These are phyloP conservation scores for Colistium nudipinnis DNA, from an alignment of 2,113 vertebrate species.

Conservation along the genomic window DNA sequence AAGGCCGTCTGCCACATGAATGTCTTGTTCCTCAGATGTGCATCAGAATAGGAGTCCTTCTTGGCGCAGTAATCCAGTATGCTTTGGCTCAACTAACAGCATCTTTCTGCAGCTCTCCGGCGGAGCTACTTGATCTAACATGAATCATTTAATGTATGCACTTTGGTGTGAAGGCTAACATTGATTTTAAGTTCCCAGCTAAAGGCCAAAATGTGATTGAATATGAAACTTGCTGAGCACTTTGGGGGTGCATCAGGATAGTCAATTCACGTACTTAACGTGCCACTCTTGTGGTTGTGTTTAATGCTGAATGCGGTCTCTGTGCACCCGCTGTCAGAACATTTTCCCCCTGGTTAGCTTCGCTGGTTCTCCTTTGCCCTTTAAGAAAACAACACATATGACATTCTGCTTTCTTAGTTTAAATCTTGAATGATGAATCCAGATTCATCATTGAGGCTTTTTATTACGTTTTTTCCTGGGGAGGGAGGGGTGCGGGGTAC, in stretches of 20 bases:
- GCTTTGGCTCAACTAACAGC: constrained; percentile 66
- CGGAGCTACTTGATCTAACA: constrained; percentile 69
- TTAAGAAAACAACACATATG: constrained; percentile 63
- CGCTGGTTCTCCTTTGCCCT: constrained; percentile 69
- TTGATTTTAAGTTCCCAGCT: constrained; percentile 75
- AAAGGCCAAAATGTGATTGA: constrained; percentile 78
- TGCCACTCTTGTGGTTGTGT: constrained; percentile 36
- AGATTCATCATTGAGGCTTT: constrained; percentile 23
- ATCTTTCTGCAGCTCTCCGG: constrained; percentile 52
- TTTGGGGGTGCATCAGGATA: constrained; percentile 45
- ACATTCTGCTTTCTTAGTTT: constrained; percentile 64
- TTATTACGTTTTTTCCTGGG: neutral
- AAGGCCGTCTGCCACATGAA: constrained; percentile 58
- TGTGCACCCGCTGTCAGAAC: constrained; percentile 66
- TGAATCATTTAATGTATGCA: constrained; percentile 79
- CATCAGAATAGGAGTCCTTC: constrained; percentile 44
- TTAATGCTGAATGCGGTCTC: constrained; percentile 64
- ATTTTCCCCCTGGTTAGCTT: constrained; percentile 63
- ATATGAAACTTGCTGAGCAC: constrained; percentile 68
- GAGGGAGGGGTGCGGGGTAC: too few relatives aligned
- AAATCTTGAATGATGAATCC: constrained; percentile 37
- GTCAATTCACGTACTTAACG: constrained; percentile 48
- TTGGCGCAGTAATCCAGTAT: constrained; percentile 51
- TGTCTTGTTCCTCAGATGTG: constrained; percentile 40
- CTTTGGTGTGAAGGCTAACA: constrained; percentile 76